phyloP scores from a whole-genome alignment of 2,797 vertebrate genomes.

The Sebastolobus altivelis region DNA sequence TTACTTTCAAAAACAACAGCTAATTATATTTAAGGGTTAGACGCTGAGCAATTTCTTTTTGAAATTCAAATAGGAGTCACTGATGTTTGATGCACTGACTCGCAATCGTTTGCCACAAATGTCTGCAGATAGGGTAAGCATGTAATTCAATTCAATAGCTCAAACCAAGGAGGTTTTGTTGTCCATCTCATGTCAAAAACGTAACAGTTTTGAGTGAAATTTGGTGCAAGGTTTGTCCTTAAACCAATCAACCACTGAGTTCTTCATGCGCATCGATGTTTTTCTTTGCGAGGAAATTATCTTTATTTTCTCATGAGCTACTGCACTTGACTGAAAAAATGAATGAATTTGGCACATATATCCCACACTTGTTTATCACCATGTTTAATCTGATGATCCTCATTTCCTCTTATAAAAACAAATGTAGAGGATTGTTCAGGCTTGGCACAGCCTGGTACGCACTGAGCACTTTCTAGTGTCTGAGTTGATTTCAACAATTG shows the following conservation, averaged over 20 bases:
- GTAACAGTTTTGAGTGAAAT: background rate
- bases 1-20: background rate
- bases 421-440: slow-evolving; percentile 8
- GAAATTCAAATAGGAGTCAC: background rate
- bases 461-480: slow-evolving; percentile 13
- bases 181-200: background rate
- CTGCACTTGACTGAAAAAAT: slow-evolving; percentile 6
- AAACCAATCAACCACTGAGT: background rate
- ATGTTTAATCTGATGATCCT: slow-evolving; percentile 24
- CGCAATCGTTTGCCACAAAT: too few species aligned
- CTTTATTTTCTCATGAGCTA: slow-evolving; percentile 1
- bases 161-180: background rate
- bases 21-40: background rate
- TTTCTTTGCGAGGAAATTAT: background rate
- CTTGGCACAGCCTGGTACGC: slow-evolving; percentile 20
- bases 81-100: background rate
- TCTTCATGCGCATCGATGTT: background rate
- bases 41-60: background rate
- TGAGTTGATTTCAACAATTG: slow-evolving; percentile 51
- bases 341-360: slow-evolving; percentile 5
- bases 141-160: too few species aligned
- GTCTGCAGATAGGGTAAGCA: background rate
- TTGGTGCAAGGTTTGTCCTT: background rate
- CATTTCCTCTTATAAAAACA: slow-evolving; percentile 18
- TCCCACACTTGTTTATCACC: background rate